Conservation (phyloP, 2,113 vertebrate genomes). For the Poeciliopsis retropinna region DNA sequence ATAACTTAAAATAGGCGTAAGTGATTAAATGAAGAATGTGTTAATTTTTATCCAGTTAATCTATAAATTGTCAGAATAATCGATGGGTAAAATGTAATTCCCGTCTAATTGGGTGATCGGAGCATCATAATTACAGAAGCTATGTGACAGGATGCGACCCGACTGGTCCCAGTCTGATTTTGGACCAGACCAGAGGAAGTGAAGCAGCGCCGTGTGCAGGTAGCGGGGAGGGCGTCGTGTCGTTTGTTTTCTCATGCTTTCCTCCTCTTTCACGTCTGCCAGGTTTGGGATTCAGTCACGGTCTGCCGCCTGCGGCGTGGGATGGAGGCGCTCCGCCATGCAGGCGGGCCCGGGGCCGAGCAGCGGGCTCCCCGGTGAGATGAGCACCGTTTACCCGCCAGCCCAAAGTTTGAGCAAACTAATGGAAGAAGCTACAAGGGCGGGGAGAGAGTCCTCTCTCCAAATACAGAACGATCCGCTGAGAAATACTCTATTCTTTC, state of each 20-base stretch:
- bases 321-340: slow-evolving; percentile 9
- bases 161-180: slow-evolving; percentile 17
- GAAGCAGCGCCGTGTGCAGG: slow-evolving; percentile 26
- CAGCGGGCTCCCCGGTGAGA: slow-evolving; percentile 33
- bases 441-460: slow-evolving; percentile 32
- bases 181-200: slow-evolving; percentile 3
- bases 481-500: slow-evolving; percentile 39
- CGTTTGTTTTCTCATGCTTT: slow-evolving; percentile 39
- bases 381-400: slow-evolving; percentile 46
- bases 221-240: background rate
- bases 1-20: too few species aligned
- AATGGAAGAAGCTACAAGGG: slow-evolving; percentile 51
- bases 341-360: slow-evolving; percentile 29
- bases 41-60: too few species aligned
- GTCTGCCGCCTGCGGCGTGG: slow-evolving; percentile 42
- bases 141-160: slow-evolving; percentile 27
- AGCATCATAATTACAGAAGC: background rate
- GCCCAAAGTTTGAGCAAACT: slow-evolving; percentile 44
- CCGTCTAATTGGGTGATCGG: background rate
- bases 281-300: slow-evolving; percentile 35
- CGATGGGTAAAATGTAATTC: background rate
- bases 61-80: too few species aligned
- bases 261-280: slow-evolving; percentile 58
- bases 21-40: too few species aligned
- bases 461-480: slow-evolving; percentile 49